Conservation (phyloP, 1,140 invertebrate species). For the Galleria mellonella region DNA sequence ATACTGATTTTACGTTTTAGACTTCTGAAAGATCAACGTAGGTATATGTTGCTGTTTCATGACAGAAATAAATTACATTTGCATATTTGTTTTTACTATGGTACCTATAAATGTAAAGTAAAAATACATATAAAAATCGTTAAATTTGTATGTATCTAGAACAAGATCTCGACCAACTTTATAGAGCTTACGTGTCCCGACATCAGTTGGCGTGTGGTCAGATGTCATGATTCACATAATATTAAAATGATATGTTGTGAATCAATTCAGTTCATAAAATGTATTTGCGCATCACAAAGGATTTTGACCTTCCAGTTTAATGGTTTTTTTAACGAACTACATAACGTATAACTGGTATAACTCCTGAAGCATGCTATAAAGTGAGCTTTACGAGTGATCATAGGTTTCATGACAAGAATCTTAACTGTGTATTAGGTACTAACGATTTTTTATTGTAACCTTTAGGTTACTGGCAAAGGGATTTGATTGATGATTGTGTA, state of each 20-base stretch:
- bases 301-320: constrained; percentile 52
- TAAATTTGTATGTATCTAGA: neutral
- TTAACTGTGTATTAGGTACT: too few species aligned
- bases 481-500: too few species aligned
- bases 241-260: constrained; percentile 12
- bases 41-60: too few species aligned
- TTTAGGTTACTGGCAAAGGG: too few species aligned
- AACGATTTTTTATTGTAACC: too few species aligned
- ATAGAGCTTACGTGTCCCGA: neutral
- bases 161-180: neutral
- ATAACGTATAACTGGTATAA: constrained; percentile 1
- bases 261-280: constrained; percentile 28
- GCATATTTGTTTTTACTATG: too few species aligned
- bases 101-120: too few species aligned
- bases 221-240: constrained; percentile 16
- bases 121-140: too few species aligned
- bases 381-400: constrained; percentile 16
- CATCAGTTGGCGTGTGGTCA: neutral
- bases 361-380: constrained; percentile 29
- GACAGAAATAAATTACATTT: too few species aligned
- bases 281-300: constrained; percentile 30
- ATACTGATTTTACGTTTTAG: too few species aligned
- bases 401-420: constrained; percentile 22
- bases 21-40: too few species aligned
- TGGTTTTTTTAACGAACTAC: constrained; percentile 28